Conservation (phyloP, 1,140 invertebrate genomes). For the Bombus waltoni region DNA sequence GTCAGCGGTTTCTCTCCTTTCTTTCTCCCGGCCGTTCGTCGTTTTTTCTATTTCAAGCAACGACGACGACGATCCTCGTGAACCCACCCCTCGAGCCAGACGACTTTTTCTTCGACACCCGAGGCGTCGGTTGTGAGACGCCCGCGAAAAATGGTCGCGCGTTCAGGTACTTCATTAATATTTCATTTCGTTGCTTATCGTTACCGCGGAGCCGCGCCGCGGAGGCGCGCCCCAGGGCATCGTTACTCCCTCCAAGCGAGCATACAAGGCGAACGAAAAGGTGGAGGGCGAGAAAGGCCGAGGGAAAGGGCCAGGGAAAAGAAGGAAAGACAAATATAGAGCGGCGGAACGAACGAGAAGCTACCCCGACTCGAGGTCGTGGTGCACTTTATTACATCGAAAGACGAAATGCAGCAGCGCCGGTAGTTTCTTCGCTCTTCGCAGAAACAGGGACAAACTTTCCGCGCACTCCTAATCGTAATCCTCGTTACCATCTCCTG, state of each 20-base stretch:
- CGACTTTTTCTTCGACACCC: constrained; percentile 65
- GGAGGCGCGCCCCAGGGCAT: constrained; percentile 76
- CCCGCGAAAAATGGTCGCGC: constrained; percentile 69
- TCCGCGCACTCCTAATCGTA: constrained; percentile 21
- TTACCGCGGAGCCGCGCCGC: constrained; percentile 75
- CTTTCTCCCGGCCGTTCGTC: not conserved
- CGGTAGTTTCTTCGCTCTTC: not conserved
- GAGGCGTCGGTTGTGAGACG: constrained; percentile 67
- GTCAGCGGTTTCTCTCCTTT: not conserved
- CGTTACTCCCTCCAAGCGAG: constrained; percentile 79
- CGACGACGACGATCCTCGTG: constrained; percentile 29
- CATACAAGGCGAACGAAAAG: constrained; percentile 57
- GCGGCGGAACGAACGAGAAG: constrained; percentile 18
- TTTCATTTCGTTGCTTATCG: constrained; percentile 83
- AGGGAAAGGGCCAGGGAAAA: constrained; percentile 36
- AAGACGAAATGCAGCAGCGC: constrained; percentile 13
- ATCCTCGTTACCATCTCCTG: constrained; percentile 20
- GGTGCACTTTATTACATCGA: constrained; percentile 51
- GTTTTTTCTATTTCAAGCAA: constrained; percentile 36
- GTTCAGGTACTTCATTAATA: constrained; percentile 81
- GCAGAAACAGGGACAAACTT: constrained; percentile 30
- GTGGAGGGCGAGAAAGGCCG: constrained; percentile 50
- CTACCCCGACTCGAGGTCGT: not conserved
- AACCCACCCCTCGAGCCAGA: constrained; percentile 10
- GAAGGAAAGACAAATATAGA: constrained; percentile 45